Conservation (phyloP, 2,113 vertebrate species). For the Upupa epops region DNA sequence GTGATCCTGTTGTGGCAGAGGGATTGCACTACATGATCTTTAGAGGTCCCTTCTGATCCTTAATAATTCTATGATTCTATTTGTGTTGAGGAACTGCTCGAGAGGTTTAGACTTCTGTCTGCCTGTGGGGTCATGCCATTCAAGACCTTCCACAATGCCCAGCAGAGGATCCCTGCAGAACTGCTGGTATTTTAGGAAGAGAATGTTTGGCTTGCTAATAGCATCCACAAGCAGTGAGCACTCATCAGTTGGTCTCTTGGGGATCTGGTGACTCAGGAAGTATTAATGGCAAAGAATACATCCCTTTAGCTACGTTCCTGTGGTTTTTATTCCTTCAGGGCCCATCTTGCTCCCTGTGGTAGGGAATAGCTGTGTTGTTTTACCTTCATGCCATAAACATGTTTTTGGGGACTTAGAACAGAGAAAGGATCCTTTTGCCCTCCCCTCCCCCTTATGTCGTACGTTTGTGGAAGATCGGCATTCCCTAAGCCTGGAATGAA, state of each 20-base stretch:
- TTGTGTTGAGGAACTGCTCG: background rate
- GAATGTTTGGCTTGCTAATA: background rate
- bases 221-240: background rate
- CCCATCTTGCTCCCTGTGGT: background rate
- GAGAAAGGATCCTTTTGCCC: constrained; percentile 2
- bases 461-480: background rate
- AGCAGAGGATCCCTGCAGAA: background rate
- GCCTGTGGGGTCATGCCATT: fast-evolving
- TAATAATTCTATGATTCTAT: no score
- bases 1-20: no score
- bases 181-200: background rate
- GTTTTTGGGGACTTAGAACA: background rate
- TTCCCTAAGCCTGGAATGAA: background rate
- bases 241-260: background rate
- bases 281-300: background rate
- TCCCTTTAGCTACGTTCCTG: background rate
- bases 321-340: background rate
- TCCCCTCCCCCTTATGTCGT: background rate
- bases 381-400: background rate
- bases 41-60: no score
- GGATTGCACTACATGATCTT: no score
- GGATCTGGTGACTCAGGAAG: background rate
- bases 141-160: background rate
- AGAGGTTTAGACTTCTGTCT: background rate
- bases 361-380: background rate